phyloP scores from a whole-genome alignment of 2,888 invertebrate genomes.

The Meteorus colon region DNA sequence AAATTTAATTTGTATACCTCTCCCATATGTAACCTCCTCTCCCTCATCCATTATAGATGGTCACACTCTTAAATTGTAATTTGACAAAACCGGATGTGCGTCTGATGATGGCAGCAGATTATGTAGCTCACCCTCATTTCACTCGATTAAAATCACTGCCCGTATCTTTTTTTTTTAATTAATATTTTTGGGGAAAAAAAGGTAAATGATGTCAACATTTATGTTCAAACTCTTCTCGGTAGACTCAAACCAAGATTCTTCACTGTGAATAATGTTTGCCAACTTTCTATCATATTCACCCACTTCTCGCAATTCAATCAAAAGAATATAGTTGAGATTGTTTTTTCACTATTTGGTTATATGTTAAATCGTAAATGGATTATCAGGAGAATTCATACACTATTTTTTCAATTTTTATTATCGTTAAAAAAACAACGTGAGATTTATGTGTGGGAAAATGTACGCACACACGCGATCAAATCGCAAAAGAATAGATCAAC shows the following conservation, averaged over 20 bases:
- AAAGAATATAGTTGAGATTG: conserved; percentile 11
- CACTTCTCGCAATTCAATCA: neutral
- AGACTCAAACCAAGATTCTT: neutral
- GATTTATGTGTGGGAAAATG: conserved; percentile 30
- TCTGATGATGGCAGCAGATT: conserved; percentile 44
- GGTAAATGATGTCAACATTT: too few species aligned
- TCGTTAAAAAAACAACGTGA: neutral
- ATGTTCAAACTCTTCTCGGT: too few species aligned
- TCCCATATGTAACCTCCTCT: neutral
- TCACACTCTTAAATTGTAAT: conserved; percentile 64
- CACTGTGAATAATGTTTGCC: neutral
- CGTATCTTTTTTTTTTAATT: conserved; percentile 67
- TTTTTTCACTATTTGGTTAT: neutral
- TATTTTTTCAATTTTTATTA: conserved; percentile 19
- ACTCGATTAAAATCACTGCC: conserved; percentile 71
- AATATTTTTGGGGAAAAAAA: conserved; percentile 39
- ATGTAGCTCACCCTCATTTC: conserved; percentile 14
- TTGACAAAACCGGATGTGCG: conserved; percentile 72
- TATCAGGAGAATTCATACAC: conserved; percentile 12
- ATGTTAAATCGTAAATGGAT: neutral
- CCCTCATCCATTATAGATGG: conserved; percentile 41
- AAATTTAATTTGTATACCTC: conserved; percentile 13
- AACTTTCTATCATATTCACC: neutral
- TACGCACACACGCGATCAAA: neutral
- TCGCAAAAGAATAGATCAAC: conserved; percentile 8